Evolutionary conservation across 2,797 vertebrate genomes (phyloP).

Genomic region (Apogon talboti): DNA sequence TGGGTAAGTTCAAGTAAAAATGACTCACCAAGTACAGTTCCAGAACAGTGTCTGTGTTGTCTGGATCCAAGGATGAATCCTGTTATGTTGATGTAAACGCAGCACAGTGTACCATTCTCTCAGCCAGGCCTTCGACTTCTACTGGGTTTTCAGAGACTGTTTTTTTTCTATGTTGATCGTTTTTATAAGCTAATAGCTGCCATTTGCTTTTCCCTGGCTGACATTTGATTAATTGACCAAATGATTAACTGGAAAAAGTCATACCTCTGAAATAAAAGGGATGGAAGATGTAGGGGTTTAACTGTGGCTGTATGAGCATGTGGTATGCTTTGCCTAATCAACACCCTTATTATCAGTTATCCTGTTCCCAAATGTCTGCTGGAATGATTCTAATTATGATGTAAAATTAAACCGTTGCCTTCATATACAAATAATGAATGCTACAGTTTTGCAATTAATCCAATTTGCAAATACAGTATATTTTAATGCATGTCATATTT

Average conservation of each 20-base stretch:
- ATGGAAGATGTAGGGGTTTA: conserved; percentile 17
- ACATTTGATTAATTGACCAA: conserved; percentile 74
- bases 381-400: conserved; percentile 11
- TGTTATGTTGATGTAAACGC: conserved; percentile 1
- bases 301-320: conserved; percentile 3
- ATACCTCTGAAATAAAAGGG: conserved; percentile 29
- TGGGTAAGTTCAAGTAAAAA: not conserved
- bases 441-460: conserved; percentile 1
- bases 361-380: not conserved
- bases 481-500: conserved; percentile 2
- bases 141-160: conserved; percentile 23
- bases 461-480: not conserved
- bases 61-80: not conserved
- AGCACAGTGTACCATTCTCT: conserved; percentile 34
- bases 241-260: conserved; percentile 75
- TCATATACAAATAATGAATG: not conserved
- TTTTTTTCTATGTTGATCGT: conserved; percentile 25
- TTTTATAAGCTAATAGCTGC: conserved; percentile 63
- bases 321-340: conserved; percentile 3
- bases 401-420: not conserved
- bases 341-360: conserved; percentile 1
- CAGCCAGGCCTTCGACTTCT: conserved; percentile 14
- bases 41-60: conserved; percentile 4
- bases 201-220: conserved; percentile 65
- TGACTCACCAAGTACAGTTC: conserved; percentile 5